Evolutionary conservation across 1,140 invertebrate genomes (phyloP).

Genomic region (Lasioglossum baleicum): DNA sequence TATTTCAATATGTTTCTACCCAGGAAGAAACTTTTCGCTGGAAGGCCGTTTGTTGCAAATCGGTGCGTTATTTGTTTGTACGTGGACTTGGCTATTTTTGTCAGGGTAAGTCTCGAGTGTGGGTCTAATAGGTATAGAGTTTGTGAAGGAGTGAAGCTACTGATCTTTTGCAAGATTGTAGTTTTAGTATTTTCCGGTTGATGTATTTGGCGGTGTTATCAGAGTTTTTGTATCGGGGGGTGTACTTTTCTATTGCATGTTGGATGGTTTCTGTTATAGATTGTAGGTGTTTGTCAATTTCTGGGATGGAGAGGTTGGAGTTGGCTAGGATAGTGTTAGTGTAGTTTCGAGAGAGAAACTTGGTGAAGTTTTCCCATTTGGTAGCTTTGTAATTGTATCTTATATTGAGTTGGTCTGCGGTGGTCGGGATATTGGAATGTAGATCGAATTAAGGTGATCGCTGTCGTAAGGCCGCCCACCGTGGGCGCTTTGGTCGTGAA

Average conservation of each 20-base stretch:
- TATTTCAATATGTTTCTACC: too few species aligned
- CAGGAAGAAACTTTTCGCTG: too few species aligned
- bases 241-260: rapidly evolving
- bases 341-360: not conserved
- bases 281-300: not conserved
- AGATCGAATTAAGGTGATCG: not conserved
- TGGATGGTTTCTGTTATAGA: not conserved
- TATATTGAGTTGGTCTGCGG: too few species aligned
- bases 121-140: not conserved
- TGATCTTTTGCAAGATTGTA: not conserved
- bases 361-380: not conserved
- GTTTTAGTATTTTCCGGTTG: not conserved
- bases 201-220: not conserved
- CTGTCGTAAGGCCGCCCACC: not conserved
- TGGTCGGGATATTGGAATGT: too few species aligned
- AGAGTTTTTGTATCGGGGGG: not conserved
- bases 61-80: not conserved
- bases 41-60: too few species aligned
- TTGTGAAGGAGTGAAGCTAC: not conserved
- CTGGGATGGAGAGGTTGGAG: not conserved
- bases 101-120: rapidly evolving
- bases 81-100: not conserved
- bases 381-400: not conserved
- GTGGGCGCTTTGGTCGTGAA: too few species aligned
- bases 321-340: not conserved